Percentiles rank a stretch among this genome's conserved stretches.
These are phyloP conservation scores for Xenopus tropicalis DNA, from an alignment of 2,113 vertebrate genomes.

Conservation along the genomic window DNA sequence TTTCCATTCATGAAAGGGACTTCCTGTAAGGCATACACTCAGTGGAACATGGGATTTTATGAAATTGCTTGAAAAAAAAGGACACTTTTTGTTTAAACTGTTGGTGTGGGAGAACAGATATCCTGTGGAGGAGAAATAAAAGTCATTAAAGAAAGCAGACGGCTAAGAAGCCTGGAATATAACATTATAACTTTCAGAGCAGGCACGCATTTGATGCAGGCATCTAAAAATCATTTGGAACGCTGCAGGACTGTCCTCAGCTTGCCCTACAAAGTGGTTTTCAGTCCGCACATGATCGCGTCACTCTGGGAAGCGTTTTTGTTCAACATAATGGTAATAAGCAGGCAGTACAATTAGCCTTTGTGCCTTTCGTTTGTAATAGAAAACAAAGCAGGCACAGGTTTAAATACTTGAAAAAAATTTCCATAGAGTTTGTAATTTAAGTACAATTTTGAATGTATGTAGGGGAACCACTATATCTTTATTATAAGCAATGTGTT, in stretches of 20 bases:
- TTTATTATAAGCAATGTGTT: no score
- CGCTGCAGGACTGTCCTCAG: constrained; percentile 31
- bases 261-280: constrained; percentile 38
- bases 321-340: constrained; percentile 37
- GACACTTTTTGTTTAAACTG: constrained; percentile 21
- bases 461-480: no score
- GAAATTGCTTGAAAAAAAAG: no score
- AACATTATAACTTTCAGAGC: constrained; percentile 39
- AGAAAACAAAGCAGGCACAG: constrained; percentile 8
- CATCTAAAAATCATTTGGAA: constrained; percentile 33
- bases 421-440: no score
- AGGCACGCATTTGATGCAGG: constrained; percentile 21
- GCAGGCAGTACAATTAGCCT: constrained; percentile 13
- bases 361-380: constrained; percentile 17
- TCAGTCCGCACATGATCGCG: constrained; percentile 35
- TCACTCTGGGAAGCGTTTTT: constrained; percentile 31
- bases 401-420: background rate
- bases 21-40: no score
- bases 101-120: constrained; percentile 33
- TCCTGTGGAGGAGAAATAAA: constrained; percentile 27
- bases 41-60: no score
- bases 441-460: no score
- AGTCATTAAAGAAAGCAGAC: constrained; percentile 35
- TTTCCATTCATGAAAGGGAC: no score
- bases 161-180: constrained; percentile 31